Base-by-base conservation (phyloP, 2,888 invertebrate genomes). In the Caenorhabditis uteleia region DNA sequence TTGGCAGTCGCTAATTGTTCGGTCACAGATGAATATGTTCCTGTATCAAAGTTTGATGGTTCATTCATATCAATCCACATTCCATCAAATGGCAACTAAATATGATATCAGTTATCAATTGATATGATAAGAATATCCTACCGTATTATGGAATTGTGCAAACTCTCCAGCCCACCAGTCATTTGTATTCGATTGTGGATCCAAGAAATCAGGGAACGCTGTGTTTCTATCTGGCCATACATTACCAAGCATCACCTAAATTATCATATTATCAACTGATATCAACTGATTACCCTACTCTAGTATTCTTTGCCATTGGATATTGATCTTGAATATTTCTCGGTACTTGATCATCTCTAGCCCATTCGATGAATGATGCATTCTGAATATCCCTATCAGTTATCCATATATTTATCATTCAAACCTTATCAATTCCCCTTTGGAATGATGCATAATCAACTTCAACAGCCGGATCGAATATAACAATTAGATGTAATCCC, bases 61-160 rank as follows among this genome's bases (percentile, higher is more conserved):
- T 92, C 92, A 85, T 92, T 92, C 91, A 92, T 92, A 78, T 92
- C 90, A 75, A 92, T 90, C 92, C 92, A 92, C 40, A 89, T 89
- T 12, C 91, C 92, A 78, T 92, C 92, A 29, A 65, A 58, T 7
- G 57, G 48, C 6, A 68, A 45, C 54, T 57, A 31, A 16, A 39
- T 25, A 3, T 18, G 33, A 40, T 25, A 33, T 10, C 16, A 3
- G 20, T 12, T 12, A 18, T 10, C 5, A 39, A 2, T 16, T 6
- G 1, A 23, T 8, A 20, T 20, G 23, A 40, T 20, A 33, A 3
- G 23, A 39, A 2, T 27, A 10, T 43, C 55, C 31, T 16, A 71
- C 66, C 1, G 53, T 59, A 6, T 68, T 45, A 53, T 71, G 68
- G 58, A 70, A 75, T 20, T 34, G 40, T 3, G 48, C 49, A 36